Conservation (phyloP, 2,888 invertebrate species). For the Metacarcinus magister region DNA sequence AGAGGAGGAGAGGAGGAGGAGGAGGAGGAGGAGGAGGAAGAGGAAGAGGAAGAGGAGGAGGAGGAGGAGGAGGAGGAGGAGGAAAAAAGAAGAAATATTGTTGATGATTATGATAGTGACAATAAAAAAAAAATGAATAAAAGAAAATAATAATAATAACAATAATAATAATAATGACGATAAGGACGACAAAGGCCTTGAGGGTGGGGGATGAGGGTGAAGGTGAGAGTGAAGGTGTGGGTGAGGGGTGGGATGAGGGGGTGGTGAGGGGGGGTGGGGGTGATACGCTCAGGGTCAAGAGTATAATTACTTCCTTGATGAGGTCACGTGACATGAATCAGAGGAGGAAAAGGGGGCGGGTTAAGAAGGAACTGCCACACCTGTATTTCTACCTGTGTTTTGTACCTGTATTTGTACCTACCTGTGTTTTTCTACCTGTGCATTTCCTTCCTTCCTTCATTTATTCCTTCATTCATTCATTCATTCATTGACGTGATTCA, state of each 20-base stretch:
- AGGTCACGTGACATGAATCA: slow-evolving; percentile 1
- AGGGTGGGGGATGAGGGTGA: neutral
- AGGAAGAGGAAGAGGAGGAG: neutral
- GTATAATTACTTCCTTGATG: neutral
- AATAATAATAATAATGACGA: neutral
- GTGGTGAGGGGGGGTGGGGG: neutral
- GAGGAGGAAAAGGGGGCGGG: neutral
- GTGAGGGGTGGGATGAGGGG: too few species aligned
- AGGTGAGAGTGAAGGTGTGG: too few species aligned
- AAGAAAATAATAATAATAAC: neutral
- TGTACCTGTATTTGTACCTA: neutral
- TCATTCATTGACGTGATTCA: neutral
- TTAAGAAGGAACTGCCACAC: neutral
- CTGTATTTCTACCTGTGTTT: neutral
- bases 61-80: neutral
- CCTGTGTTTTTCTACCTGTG: neutral
- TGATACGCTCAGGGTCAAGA: neutral
- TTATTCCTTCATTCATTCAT: neutral
- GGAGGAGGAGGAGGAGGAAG: neutral
- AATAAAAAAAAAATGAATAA: too few species aligned
- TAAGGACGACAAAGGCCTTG: neutral
- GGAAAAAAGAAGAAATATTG: neutral
- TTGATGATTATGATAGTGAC: neutral
- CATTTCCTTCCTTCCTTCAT: neutral
- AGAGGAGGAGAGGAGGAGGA: neutral